Conservation (phyloP, 2,888 invertebrate genomes). For the Iselma pallidipennis region DNA sequence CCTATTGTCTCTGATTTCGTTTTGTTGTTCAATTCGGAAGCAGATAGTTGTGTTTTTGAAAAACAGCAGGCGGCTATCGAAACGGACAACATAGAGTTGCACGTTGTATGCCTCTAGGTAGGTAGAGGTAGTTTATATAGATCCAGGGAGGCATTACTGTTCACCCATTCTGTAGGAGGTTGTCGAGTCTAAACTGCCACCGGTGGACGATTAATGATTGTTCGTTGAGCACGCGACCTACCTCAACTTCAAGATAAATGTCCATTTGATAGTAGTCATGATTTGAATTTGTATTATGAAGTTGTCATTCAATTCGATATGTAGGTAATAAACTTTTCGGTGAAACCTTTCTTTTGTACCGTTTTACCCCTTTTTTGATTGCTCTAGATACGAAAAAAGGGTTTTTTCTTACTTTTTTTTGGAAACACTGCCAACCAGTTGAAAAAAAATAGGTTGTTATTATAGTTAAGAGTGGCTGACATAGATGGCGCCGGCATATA, state of each 20-base stretch:
- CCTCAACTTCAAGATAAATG: constrained; percentile 46
- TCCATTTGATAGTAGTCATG: constrained; percentile 44
- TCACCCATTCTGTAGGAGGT: constrained; percentile 14
- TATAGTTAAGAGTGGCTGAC: too few species aligned
- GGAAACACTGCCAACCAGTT: too few species aligned
- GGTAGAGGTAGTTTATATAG: neutral
- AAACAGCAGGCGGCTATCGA: constrained; percentile 29
- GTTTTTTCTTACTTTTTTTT: too few species aligned
- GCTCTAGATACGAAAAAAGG: too few species aligned
- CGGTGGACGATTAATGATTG: constrained; percentile 42
- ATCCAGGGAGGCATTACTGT: constrained; percentile 13
- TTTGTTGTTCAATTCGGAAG: neutral
- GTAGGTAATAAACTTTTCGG: neutral
- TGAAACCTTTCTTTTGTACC: too few species aligned
- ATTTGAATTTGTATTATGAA: constrained; percentile 44
- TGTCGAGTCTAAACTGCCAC: constrained; percentile 28
- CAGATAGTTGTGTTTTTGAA: neutral
- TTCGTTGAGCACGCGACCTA: constrained; percentile 44
- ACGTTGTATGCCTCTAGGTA: too few species aligned
- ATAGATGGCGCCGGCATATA: neutral
- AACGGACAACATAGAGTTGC: constrained; percentile 29
- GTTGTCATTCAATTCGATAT: constrained; percentile 24
- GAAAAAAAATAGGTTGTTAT: too few species aligned
- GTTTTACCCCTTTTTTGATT: too few species aligned
- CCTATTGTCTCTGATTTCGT: neutral